Conservation (phyloP, 92 coral and sea anemone genomes). For the Phenganax marumi region DNA sequence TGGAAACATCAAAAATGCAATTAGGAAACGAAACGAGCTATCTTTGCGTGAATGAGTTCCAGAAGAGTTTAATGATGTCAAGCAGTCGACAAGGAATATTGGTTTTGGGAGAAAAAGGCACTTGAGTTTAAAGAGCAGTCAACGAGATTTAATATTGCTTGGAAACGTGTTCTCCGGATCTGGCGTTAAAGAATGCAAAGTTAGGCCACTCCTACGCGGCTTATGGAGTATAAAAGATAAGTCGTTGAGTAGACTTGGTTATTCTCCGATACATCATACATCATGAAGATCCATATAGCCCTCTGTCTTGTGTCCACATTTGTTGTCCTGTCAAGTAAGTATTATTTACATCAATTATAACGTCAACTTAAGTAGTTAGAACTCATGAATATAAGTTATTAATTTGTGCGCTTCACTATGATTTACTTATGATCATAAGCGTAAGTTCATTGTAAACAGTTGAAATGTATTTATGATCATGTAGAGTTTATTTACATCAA, state of each 20-base stretch:
- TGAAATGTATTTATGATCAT: no score
- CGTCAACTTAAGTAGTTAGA: no score
- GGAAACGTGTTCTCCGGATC: slow-evolving; percentile 4
- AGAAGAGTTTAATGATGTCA: not conserved
- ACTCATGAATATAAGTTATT: no score
- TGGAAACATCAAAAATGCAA: not conserved
- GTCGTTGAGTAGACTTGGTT: not conserved
- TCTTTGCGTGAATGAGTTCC: slow-evolving; percentile 13
- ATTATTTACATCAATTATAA: not conserved
- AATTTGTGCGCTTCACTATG: no score
- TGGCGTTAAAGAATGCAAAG: not conserved
- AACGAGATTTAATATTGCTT: slow-evolving; percentile 5
- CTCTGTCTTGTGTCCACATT: not conserved
- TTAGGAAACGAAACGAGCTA: not conserved
- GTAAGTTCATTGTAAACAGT: no score
- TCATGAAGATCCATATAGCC: slow-evolving; percentile 9
- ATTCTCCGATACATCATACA: slow-evolving; percentile 8
- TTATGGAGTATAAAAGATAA: slow-evolving; percentile 10
- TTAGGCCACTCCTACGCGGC: slow-evolving; percentile 9
- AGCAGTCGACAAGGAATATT: not conserved
- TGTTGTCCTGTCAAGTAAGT: slow-evolving; percentile 9
- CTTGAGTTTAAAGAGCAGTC: not conserved
- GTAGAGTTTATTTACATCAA: no score
- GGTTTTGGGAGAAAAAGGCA: slow-evolving; percentile 4
- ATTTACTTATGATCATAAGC: no score